Base-by-base conservation (phyloP, 2,888 invertebrate genomes). In the Cataglyphis cursor region DNA sequence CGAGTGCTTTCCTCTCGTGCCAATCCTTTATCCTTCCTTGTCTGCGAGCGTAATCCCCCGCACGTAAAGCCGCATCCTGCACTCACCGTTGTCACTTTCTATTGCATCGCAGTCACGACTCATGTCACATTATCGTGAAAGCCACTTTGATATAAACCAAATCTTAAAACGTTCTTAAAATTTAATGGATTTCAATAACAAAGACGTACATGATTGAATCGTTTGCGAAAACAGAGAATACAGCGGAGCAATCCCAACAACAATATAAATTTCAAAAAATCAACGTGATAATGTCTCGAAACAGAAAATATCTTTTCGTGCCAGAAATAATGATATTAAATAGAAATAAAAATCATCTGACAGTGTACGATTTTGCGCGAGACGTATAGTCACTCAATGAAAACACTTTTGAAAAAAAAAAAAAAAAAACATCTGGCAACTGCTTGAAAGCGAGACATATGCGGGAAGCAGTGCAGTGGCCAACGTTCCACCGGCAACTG, bases 401-500 rank as follows among this genome's bases (percentile, higher is more conserved):
- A 12, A 15, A 65, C 15, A 75, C 24, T 51, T 48, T 65, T 15
- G 21, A 51, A 28, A 28, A 28, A 28, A 28, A 28, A 28, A 28
- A 51, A 83, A 61, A 61, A 59, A 62, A 1, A 72, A 65, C 21
- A 76, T 72, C 81, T 48, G 48, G 18, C 73, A 54, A 31, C 41
- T 68, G 61, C 8, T 15, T 8, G 66, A 31, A 31, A 57, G 48
- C 54, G 10, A 80, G 76, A 44, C 24, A 24, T 24, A 38, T 24
- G 24, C 80, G 84, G 85, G 90, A 91, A 89, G 28, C 28, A 28
- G 88, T 85, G 91, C 90, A 90, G 90, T 84, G 92, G 84, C 74
- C 89, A 90, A 85, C 88, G 88, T 88, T 85, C 85, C 87, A 88
- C 84, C 84, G 88, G 85, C 92, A 88, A 93, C 93, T 91, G 91